Evolutionary conservation across 2,113 vertebrate genomes (phyloP), one percentile per base, ranked within the genome.

Genomic region (Tenebrosternarchus preto): DNA sequence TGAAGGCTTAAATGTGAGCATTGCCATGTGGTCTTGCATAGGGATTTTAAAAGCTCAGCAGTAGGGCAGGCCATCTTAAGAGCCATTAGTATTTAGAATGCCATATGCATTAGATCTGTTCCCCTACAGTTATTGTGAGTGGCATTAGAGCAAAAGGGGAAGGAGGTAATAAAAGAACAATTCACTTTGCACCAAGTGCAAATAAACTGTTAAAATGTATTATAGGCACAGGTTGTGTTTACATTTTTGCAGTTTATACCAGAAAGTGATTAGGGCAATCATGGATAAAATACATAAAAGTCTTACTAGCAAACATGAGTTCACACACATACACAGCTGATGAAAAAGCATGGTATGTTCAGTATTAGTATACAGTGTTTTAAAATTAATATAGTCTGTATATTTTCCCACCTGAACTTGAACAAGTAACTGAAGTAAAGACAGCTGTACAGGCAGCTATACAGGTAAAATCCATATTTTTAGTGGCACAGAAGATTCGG

Each of bases 11-110:
- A 66, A 66, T 4, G n/a, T 33, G 63, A 33, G 15, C 63, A 66
- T 31, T 33, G 31, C n/a, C 31, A 29, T 20, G 31, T 66, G 16
- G 20, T 27, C 4, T 24, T 15, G 20, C 59, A 64, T 33, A 19
- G 19, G 27, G 31, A 64, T 33, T 67, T n/a, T 33, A n/a, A 67
- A n/a, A 67, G 29, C 36, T 67, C 64, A 67, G 29, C n/a, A 33
- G 64, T 67, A 0, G 16, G 25, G 29, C 63, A 66, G 63, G 29
- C 27, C 4, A 20, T 39, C 64, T 67, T 39, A 67, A 67, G 8
- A 67, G 31, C 64, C 9, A 67, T 39, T 39, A 67, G 19, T 19
- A 11, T 67, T 67, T 33, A 36, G 64, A 39, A 17, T 67, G 64
- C 31, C 33, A 39, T 22, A 39, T 12, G 20, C 64, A 68, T 68